Evolutionary conservation across 1,140 invertebrate species (phyloP).

Genomic region (Ceratosolen fusciceps): DNA sequence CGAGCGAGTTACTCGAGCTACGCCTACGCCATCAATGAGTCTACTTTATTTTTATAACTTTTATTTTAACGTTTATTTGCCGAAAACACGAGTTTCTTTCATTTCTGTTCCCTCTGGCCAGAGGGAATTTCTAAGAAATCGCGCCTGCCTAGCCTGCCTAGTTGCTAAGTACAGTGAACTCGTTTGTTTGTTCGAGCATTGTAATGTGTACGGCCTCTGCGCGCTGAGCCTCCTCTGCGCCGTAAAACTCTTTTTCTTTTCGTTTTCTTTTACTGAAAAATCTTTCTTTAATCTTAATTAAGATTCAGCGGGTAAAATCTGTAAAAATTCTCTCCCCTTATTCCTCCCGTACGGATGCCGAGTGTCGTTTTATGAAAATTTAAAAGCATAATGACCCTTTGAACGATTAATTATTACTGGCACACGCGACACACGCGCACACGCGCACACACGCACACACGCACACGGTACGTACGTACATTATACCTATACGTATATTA

Average conservation of each 20-base stretch:
- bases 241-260: too few relatives aligned
- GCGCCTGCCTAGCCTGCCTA: constrained; percentile 57
- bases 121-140: too few relatives aligned
- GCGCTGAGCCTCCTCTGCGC: too few relatives aligned
- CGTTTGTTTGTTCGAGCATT: constrained; percentile 31
- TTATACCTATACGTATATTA: background rate
- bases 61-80: constrained; percentile 33
- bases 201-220: too few relatives aligned
- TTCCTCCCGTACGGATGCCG: background rate
- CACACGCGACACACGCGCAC: too few relatives aligned
- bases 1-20: constrained; percentile 45
- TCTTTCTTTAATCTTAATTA: constrained; percentile 21
- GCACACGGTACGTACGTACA: too few relatives aligned
- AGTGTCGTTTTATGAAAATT: constrained; percentile 1
- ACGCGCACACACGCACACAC: too few relatives aligned
- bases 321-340: constrained; percentile 15
- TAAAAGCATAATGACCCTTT: background rate
- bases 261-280: background rate
- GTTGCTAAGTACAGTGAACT: constrained; percentile 45
- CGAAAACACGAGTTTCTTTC: constrained; percentile 52
- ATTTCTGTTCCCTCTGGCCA: too few relatives aligned
- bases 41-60: constrained; percentile 50
- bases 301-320: constrained; percentile 25
- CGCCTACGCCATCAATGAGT: constrained; percentile 54
- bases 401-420: background rate